A percentile compares a stretch with the other conserved stretches of the same genome.
Conservation (phyloP, 1,140 invertebrate genomes). For the Diabrotica undecimpunctata region DNA sequence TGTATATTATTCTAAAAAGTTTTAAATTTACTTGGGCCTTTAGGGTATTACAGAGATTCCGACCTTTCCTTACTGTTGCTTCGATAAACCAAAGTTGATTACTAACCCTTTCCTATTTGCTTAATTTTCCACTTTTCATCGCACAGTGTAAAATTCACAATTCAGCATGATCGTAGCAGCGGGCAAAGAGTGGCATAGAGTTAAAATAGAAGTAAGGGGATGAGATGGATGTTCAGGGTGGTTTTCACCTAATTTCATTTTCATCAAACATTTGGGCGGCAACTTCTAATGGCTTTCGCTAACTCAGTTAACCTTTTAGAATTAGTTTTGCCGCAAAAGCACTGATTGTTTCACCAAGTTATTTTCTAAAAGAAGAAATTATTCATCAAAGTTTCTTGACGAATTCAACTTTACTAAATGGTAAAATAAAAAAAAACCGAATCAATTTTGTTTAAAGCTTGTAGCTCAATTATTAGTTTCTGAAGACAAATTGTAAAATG, state of each 20-base stretch:
- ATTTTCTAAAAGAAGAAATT: background rate
- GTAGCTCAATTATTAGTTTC: too few species aligned
- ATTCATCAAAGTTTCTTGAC: background rate
- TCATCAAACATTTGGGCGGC: constrained; percentile 1
- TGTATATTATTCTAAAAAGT: too few species aligned
- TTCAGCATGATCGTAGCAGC: background rate
- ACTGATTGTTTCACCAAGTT: background rate
- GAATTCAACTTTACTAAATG: too few species aligned
- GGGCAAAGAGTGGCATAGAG: background rate
- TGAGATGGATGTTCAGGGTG: background rate
- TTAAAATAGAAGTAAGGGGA: background rate
- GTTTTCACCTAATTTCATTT: constrained; percentile 2
- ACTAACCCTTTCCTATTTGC: too few species aligned
- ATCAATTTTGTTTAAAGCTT: too few species aligned
- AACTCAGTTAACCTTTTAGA: background rate
- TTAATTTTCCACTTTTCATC: too few species aligned
- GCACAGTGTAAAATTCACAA: background rate
- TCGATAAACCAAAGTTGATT: too few species aligned
- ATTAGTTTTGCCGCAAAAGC: constrained; percentile 1
- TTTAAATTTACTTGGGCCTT: too few species aligned
- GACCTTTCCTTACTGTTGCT: too few species aligned
- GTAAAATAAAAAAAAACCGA: too few species aligned
- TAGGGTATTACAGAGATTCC: too few species aligned
- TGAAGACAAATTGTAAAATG: too few species aligned
- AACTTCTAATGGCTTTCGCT: constrained; percentile 2